phyloP scores from a whole-genome alignment of 2,113 vertebrate genomes.

The Sterrhoptilus dennistouni region DNA sequence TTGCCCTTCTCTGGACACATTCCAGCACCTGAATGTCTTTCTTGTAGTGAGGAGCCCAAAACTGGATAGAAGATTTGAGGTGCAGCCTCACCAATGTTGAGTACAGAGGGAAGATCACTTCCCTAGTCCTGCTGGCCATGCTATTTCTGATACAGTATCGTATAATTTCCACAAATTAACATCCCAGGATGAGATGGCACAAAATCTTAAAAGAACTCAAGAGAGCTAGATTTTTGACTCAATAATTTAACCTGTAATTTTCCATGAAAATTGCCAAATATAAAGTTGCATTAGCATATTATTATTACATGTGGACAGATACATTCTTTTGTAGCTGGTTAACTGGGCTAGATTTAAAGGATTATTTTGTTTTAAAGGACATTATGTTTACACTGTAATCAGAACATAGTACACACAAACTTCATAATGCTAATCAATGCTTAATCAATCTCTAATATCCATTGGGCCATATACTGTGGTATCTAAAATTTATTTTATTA shows the following conservation, averaged over 20 bases:
- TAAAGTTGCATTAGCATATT: background rate
- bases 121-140: background rate
- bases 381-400: background rate
- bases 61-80: background rate
- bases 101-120: accelerated
- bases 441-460: background rate
- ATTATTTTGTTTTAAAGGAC: background rate
- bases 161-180: background rate
- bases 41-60: background rate
- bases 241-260: background rate
- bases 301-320: background rate
- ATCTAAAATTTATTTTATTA: background rate
- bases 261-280: background rate
- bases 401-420: background rate
- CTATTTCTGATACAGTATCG: background rate
- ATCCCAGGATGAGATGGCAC: background rate
- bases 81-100: background rate
- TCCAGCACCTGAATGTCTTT: background rate
- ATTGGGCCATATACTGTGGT: background rate
- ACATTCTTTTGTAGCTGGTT: background rate
- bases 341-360: background rate
- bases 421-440: background rate
- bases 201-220: background rate
- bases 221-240: background rate
- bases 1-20: accelerated